phyloP scores from a whole-genome alignment of 2,797 vertebrate species.

The Pseudocheirus occidentalis region DNA sequence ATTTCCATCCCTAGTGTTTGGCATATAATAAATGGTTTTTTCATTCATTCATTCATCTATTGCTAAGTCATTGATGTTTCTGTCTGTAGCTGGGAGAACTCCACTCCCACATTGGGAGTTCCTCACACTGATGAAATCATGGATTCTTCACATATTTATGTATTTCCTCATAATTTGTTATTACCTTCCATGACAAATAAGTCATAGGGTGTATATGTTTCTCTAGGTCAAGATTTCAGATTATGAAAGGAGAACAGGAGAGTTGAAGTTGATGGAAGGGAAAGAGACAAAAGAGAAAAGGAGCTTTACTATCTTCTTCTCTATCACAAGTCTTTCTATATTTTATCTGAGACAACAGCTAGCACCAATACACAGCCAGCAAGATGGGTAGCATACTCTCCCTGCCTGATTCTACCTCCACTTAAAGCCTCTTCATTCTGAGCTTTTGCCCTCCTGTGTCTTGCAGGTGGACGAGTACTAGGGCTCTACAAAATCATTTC shows the following conservation, averaged over 20 bases:
- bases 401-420: conserved; percentile 15
- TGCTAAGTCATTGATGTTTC: not conserved
- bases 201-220: conserved; percentile 23
- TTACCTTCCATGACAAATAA: conserved; percentile 47
- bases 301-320: not conserved
- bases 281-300: conserved; percentile 36
- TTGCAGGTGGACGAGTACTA: not conserved
- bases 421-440: not conserved
- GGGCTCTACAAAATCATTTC: not conserved
- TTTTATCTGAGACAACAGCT: not conserved
- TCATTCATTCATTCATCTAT: not conserved
- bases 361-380: not conserved
- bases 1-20: not conserved
- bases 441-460: not conserved
- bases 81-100: not conserved
- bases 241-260: conserved; percentile 49
- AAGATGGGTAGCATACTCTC: not conserved
- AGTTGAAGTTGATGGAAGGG: conserved; percentile 37
- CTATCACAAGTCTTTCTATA: not conserved
- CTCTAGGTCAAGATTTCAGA: conserved; percentile 35
- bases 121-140: not conserved
- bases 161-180: conserved; percentile 1
- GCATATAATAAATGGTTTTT: not conserved
- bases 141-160: not conserved
- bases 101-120: not conserved